These are phyloP conservation scores for Plestiodon gilberti DNA, from an alignment of 2,113 vertebrate species.

Conservation along the genomic window DNA sequence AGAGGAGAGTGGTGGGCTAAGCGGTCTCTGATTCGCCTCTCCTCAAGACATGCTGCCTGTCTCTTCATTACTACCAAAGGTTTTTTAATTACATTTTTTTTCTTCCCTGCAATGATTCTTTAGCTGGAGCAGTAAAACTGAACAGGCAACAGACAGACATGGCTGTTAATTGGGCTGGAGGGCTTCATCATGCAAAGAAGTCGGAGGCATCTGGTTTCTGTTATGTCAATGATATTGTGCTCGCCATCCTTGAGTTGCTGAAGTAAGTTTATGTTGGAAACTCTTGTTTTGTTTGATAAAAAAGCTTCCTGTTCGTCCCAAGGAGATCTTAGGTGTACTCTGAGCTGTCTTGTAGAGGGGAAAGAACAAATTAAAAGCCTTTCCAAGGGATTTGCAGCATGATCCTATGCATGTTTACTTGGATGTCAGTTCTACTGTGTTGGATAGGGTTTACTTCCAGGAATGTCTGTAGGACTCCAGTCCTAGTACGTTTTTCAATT, in stretches of 20 bases:
- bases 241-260: slow-evolving; percentile 85
- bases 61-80: neutral
- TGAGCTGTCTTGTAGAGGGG: neutral
- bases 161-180: slow-evolving; percentile 88
- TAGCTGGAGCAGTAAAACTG: slow-evolving; percentile 87
- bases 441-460: too few relatives aligned
- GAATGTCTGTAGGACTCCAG: too few relatives aligned
- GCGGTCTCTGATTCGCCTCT: too few relatives aligned
- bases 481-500: too few relatives aligned
- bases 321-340: neutral
- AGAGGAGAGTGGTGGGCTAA: too few relatives aligned
- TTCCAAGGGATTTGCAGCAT: too few relatives aligned
- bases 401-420: too few relatives aligned
- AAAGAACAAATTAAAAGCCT: neutral
- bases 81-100: slow-evolving; percentile 31
- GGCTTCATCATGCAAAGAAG: slow-evolving; percentile 86
- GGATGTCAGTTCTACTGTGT: too few relatives aligned
- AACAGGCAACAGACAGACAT: slow-evolving; percentile 87
- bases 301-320: neutral
- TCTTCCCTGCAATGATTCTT: slow-evolving; percentile 16
- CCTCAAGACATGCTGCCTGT: neutral
- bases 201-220: slow-evolving; percentile 86
- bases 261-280: slow-evolving; percentile 78
- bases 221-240: slow-evolving; percentile 88
- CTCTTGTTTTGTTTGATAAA: too few relatives aligned